A percentile compares a stretch with the other conserved stretches of the same genome.
Conservation (phyloP, 2,113 vertebrate species). For the Lynx canadensis region DNA sequence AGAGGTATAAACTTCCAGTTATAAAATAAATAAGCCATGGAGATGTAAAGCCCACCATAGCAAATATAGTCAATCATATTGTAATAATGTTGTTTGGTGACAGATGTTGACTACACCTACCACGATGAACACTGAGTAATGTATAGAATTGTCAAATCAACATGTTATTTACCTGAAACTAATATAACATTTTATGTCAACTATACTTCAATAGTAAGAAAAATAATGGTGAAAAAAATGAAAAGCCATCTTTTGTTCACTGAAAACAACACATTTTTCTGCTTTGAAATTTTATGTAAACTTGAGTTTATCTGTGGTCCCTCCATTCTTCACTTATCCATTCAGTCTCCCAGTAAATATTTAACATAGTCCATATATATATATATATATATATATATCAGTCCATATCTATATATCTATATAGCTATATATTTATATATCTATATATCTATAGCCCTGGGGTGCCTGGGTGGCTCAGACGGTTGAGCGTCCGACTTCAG, state of each 20-base stretch:
- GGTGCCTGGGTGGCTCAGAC: no score
- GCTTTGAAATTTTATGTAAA: neutral
- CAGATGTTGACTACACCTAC: neutral
- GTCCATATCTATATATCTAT: no score
- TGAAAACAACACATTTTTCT: constrained; percentile 10
- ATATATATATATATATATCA: neutral
- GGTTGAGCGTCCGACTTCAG: no score
- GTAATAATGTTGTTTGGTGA: neutral
- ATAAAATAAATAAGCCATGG: neutral
- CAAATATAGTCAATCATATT: neutral
- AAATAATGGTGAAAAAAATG: neutral
- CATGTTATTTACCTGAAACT: neutral
- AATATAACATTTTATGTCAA: neutral
- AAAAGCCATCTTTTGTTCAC: neutral
- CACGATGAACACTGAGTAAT: neutral
- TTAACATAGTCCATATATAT: neutral
- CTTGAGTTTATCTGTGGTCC: neutral
- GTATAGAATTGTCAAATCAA: neutral
- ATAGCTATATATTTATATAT: no score
- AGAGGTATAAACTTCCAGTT: neutral
- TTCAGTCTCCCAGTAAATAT: neutral
- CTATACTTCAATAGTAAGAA: neutral
- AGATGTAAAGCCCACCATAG: neutral
- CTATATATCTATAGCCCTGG: no score
- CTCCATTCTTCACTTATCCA: neutral